Evolutionary conservation across 1,140 invertebrate genomes (phyloP), one percentile per base, ranked within the genome.

Genomic region (Stegodyphus dumicola): DNA sequence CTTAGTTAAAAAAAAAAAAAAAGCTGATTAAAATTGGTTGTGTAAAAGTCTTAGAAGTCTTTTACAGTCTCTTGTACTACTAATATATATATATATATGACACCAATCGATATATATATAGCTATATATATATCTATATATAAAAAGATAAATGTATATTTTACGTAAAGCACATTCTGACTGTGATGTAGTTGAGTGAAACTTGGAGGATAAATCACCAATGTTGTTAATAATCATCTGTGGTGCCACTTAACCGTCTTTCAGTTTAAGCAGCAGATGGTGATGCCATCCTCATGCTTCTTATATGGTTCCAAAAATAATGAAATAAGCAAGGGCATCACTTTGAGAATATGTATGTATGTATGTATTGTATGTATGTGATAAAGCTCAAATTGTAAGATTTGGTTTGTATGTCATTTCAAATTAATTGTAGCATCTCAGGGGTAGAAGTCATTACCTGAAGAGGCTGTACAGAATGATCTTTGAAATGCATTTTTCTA

Each of bases 331-430:
- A 75, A 67, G 17, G 81, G 64, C 74, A 77, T 85, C 81, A 69
- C 73, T 76, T 64, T 18, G n/a, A 48, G 15, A 49, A 48, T 54
- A 53, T 75, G 60, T 74, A 74, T 85, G 81, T 75, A 85, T 69
- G 64, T 85, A 77, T 54, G 56, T 75, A 51, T 33, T 83, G 33
- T 75, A 65, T 60, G 11, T 83, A 69, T 85, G 81, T 85, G 81
- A 85, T 85, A 85, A 83, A 77, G 81, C 81, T 85, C 81, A 85
- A 85, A 77, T 53, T 83, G 70, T 83, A 83, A 83, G 48, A 69
- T 69, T 54, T 13, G 51, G 56, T 76, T 67, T 81, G 90, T 91
- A 88, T 87, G 85, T 76, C 53, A 48, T 66, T 78, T 86, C 54
- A 73, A 77, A 78, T 73, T 86, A 67, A 77, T 65, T 73, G 84